Percentiles rank a stretch among this genome's conserved stretches.
Conservation (phyloP, 2,113 vertebrate genomes). For the Sarotherodon lohbergeri region DNA sequence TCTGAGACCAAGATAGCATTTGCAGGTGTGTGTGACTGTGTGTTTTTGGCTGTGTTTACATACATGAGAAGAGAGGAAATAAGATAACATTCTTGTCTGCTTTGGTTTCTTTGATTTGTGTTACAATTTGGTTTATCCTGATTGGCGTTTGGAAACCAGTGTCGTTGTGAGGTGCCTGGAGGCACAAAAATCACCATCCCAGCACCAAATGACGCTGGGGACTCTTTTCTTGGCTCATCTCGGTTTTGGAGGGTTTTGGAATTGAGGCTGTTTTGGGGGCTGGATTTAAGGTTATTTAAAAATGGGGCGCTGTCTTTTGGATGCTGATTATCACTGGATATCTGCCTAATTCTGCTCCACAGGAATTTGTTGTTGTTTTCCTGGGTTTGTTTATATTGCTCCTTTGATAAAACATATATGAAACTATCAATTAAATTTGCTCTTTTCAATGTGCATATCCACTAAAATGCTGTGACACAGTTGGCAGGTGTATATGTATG, state of each 20-base stretch:
- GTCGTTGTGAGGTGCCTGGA: neutral
- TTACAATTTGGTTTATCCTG: neutral
- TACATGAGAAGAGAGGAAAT: neutral
- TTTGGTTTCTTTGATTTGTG: neutral
- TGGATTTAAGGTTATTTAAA: neutral
- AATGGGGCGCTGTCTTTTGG: neutral
- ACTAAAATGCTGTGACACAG: neutral
- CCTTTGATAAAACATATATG: accelerated
- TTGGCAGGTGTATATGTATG: neutral
- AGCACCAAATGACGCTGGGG: neutral
- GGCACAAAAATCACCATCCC: neutral
- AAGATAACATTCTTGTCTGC: neutral
- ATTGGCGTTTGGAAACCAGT: neutral
- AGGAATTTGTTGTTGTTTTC: neutral
- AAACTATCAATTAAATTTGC: neutral
- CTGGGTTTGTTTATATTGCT: neutral
- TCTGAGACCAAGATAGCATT: neutral
- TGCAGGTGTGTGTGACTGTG: neutral
- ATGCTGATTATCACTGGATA: neutral
- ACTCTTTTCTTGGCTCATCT: neutral
- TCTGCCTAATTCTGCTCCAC: neutral
- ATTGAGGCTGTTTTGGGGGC: neutral
- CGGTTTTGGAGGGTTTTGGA: neutral
- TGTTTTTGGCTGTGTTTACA: neutral
- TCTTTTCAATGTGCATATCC: neutral